Percentiles rank a stretch among this genome's conserved stretches.
Conservation (phyloP, 1,140 invertebrate species). For the Megalonaias nervosa region DNA sequence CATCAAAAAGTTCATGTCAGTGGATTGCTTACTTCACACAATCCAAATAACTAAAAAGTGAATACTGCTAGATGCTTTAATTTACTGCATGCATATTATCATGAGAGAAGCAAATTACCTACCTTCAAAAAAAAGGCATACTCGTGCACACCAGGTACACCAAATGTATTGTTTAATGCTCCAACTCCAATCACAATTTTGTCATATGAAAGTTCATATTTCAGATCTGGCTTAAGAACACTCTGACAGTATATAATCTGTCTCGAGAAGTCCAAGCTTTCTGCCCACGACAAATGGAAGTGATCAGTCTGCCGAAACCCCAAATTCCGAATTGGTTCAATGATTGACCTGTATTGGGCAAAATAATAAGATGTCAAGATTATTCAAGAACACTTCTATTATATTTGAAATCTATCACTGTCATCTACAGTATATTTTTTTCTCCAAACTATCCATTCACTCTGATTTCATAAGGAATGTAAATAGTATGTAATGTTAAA, state of each 20-base stretch:
- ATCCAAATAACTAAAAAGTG: no score
- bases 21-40: no score
- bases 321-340: slow-evolving; percentile 70
- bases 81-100: no score
- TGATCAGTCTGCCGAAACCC: slow-evolving; percentile 67
- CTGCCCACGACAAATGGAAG: slow-evolving; percentile 68
- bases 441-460: no score
- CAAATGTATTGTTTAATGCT: slow-evolving; percentile 70
- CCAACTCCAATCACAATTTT: slow-evolving; percentile 71
- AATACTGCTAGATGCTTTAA: no score
- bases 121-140: slow-evolving; percentile 72
- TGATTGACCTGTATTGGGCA: slow-evolving; percentile 66
- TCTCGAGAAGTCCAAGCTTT: slow-evolving; percentile 57
- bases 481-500: no score
- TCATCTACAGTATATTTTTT: no score
- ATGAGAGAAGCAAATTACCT: slow-evolving; percentile 22
- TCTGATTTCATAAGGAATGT: no score
- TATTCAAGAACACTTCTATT: no score
- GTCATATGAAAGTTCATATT: slow-evolving; percentile 65
- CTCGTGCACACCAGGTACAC: slow-evolving; percentile 68
- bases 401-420: no score
- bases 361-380: no score
- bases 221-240: slow-evolving; percentile 51
- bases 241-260: slow-evolving; percentile 57
- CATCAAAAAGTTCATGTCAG: no score